phyloP scores from a whole-genome alignment of 2,888 invertebrate species.

The Amblyjoppa proteus region DNA sequence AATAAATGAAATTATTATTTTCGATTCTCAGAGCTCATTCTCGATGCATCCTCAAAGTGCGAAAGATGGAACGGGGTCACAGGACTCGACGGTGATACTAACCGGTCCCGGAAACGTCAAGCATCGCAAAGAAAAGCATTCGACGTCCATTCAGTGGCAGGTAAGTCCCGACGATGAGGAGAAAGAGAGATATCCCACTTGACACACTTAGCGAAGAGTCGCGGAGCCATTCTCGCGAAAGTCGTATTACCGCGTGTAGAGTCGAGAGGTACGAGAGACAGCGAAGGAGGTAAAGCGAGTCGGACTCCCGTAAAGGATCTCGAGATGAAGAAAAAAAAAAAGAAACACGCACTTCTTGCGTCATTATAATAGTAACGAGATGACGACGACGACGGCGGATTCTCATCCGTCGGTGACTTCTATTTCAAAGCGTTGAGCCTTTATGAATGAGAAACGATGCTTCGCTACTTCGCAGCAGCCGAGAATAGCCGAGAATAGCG shows the following conservation, averaged over 20 bases:
- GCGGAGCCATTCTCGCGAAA: neutral
- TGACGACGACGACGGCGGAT: slow-evolving; percentile 43
- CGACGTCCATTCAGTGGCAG: slow-evolving; percentile 86
- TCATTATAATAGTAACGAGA: slow-evolving; percentile 62
- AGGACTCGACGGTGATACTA: slow-evolving; percentile 85
- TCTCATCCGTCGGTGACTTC: slow-evolving; percentile 35
- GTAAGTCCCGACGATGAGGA: slow-evolving; percentile 75
- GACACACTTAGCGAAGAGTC: slow-evolving; percentile 49
- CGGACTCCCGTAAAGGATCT: slow-evolving; percentile 42
- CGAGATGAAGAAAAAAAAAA: neutral
- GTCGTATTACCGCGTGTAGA: slow-evolving; percentile 13
- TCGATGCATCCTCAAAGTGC: slow-evolving; percentile 85
- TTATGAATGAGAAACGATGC: slow-evolving; percentile 42
- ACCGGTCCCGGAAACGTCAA: slow-evolving; percentile 86
- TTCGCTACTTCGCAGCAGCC: slow-evolving; percentile 11
- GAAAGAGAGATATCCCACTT: slow-evolving; percentile 44
- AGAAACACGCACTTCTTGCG: slow-evolving; percentile 51
- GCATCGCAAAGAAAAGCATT: slow-evolving; percentile 84
- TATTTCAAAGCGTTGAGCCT: slow-evolving; percentile 49
- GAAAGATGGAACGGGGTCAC: slow-evolving; percentile 77
- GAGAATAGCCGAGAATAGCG: slow-evolving; percentile 10
- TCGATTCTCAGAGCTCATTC: slow-evolving; percentile 86
- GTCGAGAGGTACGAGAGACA: slow-evolving; percentile 12
- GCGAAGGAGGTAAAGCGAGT: slow-evolving; percentile 36
- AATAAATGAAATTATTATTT: slow-evolving; percentile 20